These are phyloP conservation scores for Crenichthys baileyi DNA, from an alignment of 2,797 vertebrate species.

Conservation along the genomic window DNA sequence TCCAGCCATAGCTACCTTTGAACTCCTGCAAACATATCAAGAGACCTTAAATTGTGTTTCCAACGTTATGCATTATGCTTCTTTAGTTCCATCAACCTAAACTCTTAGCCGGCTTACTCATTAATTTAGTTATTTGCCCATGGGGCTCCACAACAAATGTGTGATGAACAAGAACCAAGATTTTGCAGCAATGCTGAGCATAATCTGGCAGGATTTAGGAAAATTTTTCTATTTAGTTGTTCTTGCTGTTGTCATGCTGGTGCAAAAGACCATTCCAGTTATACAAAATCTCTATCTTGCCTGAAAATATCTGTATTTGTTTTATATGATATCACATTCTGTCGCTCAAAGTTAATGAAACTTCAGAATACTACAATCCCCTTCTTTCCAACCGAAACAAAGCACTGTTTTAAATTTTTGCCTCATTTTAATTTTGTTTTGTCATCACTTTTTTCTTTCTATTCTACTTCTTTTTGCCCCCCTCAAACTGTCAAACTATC, in stretches of 20 bases:
- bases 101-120: slow-evolving; percentile 17
- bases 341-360: not conserved
- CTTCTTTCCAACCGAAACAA: not conserved
- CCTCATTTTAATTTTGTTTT: too few relatives aligned
- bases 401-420: not conserved
- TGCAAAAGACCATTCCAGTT: not conserved
- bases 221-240: not conserved
- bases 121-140: slow-evolving; percentile 10
- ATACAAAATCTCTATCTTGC: not conserved
- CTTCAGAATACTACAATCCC: not conserved
- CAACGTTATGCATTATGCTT: slow-evolving; percentile 22
- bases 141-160: not conserved
- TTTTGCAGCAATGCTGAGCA: not conserved
- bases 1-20: slow-evolving; percentile 12
- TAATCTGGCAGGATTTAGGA: not conserved
- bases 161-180: not conserved
- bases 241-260: not conserved
- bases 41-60: slow-evolving; percentile 60
- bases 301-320: not conserved
- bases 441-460: not conserved
- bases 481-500: not conserved
- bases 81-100: slow-evolving; percentile 32
- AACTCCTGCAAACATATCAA: slow-evolving; percentile 18
- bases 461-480: not conserved
- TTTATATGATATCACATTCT: not conserved